Evolutionary conservation across 1,140 invertebrate genomes (phyloP), one percentile per base, ranked within the genome.

Genomic region (Drosophila albomicans): DNA sequence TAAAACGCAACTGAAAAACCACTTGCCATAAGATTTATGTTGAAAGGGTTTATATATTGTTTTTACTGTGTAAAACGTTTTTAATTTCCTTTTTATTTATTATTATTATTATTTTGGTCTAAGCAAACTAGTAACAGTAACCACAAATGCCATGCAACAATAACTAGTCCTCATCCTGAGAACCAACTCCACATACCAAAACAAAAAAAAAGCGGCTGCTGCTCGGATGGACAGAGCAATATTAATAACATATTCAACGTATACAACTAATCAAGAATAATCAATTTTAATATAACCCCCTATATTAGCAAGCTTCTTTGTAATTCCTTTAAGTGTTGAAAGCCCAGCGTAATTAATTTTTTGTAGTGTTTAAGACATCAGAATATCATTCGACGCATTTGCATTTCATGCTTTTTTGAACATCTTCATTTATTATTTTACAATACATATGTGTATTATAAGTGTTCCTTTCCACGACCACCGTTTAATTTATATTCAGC

Each of bases 51-150:
- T 43, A 16, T 41, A 74, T 62, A 54, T 74, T 43, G 57, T 74
- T 38, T 73, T 68, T 68, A 85, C 75, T 88, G 51, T 85, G 85
- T 81, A 86, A 79, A 67, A 82, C 64, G 45, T 49, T 67, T 56
- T 71, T 62, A 63, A 48, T 67, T 66, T 62, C 16, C 0, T 30
- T 32, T 41, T 25, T 28, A 25, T 38, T 71, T 57, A 70, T 72
- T 67, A 32, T 38, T 38, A 38, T 71, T 73, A 77, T 70, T 30
- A 35, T 77, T 57, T 73, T 87, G 78, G 82, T 89, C 78, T 76
- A 81, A 90, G 81, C 58, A 85, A 85, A 89, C 85, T 85, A 89
- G 81, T 79, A 85, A 90, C 81, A 89, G 78, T 78, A 89, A 74
- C 68, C 59, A 80, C 61, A 76, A 72, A 79, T 68, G 78, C 78